phyloP scores from a whole-genome alignment of 2,797 vertebrate genomes.

The Heliangelus exortis region DNA sequence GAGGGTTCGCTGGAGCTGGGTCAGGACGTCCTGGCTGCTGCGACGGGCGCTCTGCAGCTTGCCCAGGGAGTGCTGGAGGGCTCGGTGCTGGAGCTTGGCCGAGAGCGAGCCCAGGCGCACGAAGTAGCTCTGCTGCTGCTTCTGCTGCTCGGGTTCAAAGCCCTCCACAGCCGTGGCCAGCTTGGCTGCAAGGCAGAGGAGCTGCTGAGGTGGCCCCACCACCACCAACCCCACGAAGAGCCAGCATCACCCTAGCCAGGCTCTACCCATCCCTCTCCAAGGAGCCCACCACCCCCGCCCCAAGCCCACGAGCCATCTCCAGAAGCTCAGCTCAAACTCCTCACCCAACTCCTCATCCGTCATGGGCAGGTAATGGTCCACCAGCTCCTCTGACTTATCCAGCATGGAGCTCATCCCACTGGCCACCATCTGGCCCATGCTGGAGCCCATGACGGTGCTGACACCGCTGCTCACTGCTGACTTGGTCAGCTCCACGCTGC shows the following conservation, averaged over 20 bases:
- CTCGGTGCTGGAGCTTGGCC: constrained; percentile 84
- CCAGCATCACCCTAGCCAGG: neutral
- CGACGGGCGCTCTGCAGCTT: constrained; percentile 83
- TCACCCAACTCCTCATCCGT: constrained; percentile 90
- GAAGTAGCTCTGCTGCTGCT: constrained; percentile 85
- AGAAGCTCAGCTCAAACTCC: neutral
- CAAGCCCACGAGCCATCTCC: rapidly evolving
- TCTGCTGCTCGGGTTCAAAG: constrained; percentile 74
- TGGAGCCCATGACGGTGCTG: constrained; percentile 61
- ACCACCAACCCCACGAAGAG: rapidly evolving
- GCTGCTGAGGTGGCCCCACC: neutral
- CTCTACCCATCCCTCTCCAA: neutral
- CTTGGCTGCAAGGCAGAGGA: constrained; percentile 72
- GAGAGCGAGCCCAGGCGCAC: constrained; percentile 94
- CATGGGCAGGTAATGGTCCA: constrained; percentile 91
- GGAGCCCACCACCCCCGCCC: neutral
- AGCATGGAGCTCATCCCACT: constrained; percentile 85
- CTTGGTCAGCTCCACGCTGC: constrained; percentile 83
- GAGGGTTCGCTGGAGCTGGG: constrained; percentile 84
- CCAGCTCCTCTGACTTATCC: constrained; percentile 88
- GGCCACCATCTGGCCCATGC: constrained; percentile 80
- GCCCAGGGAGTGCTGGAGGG: constrained; percentile 87
- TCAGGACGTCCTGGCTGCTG: constrained; percentile 77
- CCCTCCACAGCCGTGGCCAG: constrained; percentile 77
- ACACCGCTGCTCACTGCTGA: constrained; percentile 71